Evolutionary conservation across 2,113 vertebrate species (phyloP), one percentile per base, ranked within the genome.

Genomic region (Colossoma macropomum): DNA sequence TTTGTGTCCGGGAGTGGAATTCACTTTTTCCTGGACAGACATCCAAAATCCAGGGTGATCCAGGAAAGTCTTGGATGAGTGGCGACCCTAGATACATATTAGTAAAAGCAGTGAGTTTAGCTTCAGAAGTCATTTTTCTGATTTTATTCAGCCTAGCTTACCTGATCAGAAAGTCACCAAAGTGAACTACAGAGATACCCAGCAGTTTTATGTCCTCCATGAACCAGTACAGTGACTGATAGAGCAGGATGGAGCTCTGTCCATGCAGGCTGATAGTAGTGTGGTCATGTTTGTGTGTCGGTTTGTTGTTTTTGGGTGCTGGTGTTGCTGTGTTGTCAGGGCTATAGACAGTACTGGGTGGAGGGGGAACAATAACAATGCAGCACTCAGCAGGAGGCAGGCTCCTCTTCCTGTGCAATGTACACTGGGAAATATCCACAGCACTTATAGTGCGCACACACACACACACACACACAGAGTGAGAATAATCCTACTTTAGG

Each of bases 351-450:
- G 70, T 63, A 75, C 77, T 71, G 82, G 83, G 87, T 16, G 80
- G 88, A 88, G 88, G 90, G 75, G 89, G 71, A 86, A 79, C 85
- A 89, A 93, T 89, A 94, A 94, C 93, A 94, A 94, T 94, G 89
- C 89, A 90, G 85, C 54, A 86, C 93, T 91, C 92, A 48, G 91
- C 90, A 87, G 92, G 93, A 93, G 89, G 90, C 93, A 91, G 87
- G 80, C 90, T 90, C 90, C 79, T 93, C 92, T 94, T 94, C 93
- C 93, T 94, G 92, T 78, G 78, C 78, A 74, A 85, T 84, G 77
- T 68, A 77, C 68, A 87, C 68, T 81, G 77, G 78, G 74, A 81
- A 80, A 80, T 81, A 71, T 86, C 82, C 62, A 79, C 34, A 73
- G 65, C 45, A 71, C 41, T 72, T 65, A 83, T 75, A 83, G 45